These are phyloP conservation scores for Belgica antarctica DNA, from an alignment of 2,888 invertebrate species.

Conservation along the genomic window DNA sequence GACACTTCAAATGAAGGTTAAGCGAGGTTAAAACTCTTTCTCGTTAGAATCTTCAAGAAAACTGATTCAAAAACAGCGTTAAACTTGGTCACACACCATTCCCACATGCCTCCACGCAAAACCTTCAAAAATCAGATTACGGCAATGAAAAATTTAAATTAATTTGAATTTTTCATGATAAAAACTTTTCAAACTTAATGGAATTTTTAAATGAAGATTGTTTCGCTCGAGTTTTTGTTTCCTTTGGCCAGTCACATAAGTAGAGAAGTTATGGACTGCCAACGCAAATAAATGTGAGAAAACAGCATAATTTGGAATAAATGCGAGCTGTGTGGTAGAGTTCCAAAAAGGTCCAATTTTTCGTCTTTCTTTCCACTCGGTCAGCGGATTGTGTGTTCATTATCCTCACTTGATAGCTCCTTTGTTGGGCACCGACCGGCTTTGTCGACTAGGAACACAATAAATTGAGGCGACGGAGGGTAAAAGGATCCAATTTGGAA, in stretches of 20 bases:
- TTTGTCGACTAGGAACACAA: not conserved
- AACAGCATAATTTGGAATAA: constrained; percentile 25
- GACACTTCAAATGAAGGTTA: too few species aligned
- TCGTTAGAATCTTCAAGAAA: too few species aligned
- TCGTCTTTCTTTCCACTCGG: not conserved
- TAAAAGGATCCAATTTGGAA: not conserved
- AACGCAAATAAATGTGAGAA: constrained; percentile 32
- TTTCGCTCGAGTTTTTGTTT: too few species aligned
- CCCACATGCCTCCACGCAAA: too few species aligned
- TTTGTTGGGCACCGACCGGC: not conserved
- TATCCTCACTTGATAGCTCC: not conserved
- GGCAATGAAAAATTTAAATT: too few species aligned
- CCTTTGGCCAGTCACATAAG: not conserved
- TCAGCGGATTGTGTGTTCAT: not conserved
- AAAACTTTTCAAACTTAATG: not conserved
- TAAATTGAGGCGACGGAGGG: not conserved
- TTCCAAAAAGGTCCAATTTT: constrained; percentile 24
- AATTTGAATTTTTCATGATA: constrained; percentile 2
- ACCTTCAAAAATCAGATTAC: too few species aligned
- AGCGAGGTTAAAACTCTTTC: too few species aligned
- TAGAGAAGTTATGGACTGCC: constrained; percentile 24
- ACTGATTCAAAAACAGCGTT: too few species aligned
- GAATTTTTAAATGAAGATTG: not conserved
- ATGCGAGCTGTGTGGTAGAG: constrained; percentile 23
- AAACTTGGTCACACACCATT: too few species aligned